Conservation (phyloP, 2,797 vertebrate genomes). For the Scarus forsteni region DNA sequence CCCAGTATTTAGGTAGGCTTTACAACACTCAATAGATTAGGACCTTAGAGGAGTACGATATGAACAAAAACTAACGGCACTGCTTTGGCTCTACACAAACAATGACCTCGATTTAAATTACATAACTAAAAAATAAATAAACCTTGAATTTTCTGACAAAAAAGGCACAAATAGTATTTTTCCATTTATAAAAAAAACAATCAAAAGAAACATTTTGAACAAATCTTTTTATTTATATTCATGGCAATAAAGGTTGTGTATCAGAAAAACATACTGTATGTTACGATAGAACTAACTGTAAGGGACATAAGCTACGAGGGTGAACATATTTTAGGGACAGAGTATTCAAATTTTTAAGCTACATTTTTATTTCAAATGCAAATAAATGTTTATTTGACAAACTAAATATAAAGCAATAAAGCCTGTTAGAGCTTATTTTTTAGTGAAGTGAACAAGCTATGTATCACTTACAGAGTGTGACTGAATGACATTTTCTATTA, state of each 20-base stretch:
- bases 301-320: not conserved
- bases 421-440: no score
- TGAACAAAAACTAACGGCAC: not conserved
- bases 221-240: not conserved
- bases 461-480: no score
- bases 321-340: no score
- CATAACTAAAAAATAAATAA: not conserved
- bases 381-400: no score
- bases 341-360: no score
- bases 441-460: no score
- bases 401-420: no score
- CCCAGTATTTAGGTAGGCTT: no score
- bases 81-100: not conserved
- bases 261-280: conserved; percentile 12
- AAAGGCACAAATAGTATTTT: not conserved
- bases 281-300: not conserved
- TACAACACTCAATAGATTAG: not conserved
- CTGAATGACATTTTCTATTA: no score
- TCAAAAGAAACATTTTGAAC: not conserved
- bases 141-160: not conserved
- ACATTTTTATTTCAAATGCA: no score
- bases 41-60: not conserved
- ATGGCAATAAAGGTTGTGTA: not conserved
- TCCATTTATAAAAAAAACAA: conserved; percentile 2
- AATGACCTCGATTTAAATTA: not conserved